These are phyloP conservation scores for Neuroscelio doddi DNA, from an alignment of 2,888 invertebrate species.

Conservation along the genomic window DNA sequence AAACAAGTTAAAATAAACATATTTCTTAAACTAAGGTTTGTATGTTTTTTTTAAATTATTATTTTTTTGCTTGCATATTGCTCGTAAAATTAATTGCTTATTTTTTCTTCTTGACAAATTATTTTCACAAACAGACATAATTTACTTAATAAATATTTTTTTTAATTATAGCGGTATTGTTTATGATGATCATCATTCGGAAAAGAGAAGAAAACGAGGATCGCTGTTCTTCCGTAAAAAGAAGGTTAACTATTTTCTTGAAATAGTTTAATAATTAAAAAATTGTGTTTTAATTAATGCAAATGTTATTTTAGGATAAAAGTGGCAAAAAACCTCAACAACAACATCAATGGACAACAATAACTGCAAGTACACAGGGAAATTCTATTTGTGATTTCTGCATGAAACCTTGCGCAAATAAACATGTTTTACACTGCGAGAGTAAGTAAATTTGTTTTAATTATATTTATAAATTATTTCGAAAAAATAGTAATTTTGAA, in stretches of 20 bases:
- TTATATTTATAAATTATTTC: too few species aligned
- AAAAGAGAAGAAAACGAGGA: conserved; percentile 89
- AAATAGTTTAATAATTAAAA: too few species aligned
- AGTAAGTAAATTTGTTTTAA: conserved; percentile 82
- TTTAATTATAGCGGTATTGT: conserved; percentile 57
- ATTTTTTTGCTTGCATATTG: conserved; percentile 67
- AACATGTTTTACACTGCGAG: conserved; percentile 88
- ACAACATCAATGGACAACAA: conserved; percentile 81
- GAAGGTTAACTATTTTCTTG: conserved; percentile 75
- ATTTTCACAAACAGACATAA: too few species aligned
- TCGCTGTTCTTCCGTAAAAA: conserved; percentile 94
- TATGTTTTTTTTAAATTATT: conserved; percentile 70
- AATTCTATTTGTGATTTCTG: conserved; percentile 85
- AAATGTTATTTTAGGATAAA: conserved; percentile 84
- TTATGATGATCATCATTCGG: conserved; percentile 82
- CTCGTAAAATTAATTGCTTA: conserved; percentile 1
- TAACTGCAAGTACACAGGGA: conserved; percentile 76
- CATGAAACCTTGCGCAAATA: conserved; percentile 83
- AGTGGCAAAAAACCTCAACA: conserved; percentile 76
- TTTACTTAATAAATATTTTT: neutral
- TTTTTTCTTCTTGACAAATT: neutral
- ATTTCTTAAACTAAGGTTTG: conserved; percentile 2
- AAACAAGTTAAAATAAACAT: too few species aligned
- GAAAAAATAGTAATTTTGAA: too few species aligned
- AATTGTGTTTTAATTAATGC: too few species aligned